These are phyloP conservation scores for Eutrigla gurnardus DNA, from an alignment of 2,797 vertebrate species.

Conservation along the genomic window DNA sequence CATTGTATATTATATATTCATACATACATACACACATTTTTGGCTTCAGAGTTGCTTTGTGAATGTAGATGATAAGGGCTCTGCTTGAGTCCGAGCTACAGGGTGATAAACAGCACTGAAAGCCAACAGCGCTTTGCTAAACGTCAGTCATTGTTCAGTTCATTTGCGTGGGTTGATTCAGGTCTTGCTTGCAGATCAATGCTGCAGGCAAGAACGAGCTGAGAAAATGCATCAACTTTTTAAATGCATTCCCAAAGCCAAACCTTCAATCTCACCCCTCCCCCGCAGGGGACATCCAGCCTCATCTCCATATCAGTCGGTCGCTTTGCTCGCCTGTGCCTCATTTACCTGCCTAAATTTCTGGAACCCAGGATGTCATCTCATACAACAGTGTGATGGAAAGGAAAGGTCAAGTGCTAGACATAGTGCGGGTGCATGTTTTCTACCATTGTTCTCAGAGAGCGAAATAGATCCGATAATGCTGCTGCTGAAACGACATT, in stretches of 20 bases:
- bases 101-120: conserved; percentile 38
- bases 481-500: conserved; percentile 39
- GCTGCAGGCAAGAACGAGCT: conserved; percentile 21
- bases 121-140: conserved; percentile 50
- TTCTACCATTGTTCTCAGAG: conserved; percentile 48
- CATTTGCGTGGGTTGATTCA: conserved; percentile 56
- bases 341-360: conserved; percentile 55
- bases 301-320: conserved; percentile 53
- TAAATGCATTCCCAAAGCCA: conserved; percentile 52
- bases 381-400: conserved; percentile 51
- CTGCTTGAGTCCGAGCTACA: conserved; percentile 35
- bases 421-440: conserved; percentile 24
- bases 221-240: conserved; percentile 46
- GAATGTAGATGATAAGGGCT: conserved; percentile 16
- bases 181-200: conserved; percentile 47
- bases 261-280: conserved; percentile 52
- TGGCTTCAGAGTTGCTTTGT: neutral
- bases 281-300: conserved; percentile 23
- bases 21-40: too few species aligned
- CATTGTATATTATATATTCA: too few species aligned
- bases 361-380: conserved; percentile 29
- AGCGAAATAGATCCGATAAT: conserved; percentile 45
- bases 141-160: conserved; percentile 57
- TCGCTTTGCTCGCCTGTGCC: conserved; percentile 33
- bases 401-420: conserved; percentile 51